These are phyloP conservation scores for Drosophila bifasciata DNA, from an alignment of 1,140 invertebrate species.

Conservation along the genomic window DNA sequence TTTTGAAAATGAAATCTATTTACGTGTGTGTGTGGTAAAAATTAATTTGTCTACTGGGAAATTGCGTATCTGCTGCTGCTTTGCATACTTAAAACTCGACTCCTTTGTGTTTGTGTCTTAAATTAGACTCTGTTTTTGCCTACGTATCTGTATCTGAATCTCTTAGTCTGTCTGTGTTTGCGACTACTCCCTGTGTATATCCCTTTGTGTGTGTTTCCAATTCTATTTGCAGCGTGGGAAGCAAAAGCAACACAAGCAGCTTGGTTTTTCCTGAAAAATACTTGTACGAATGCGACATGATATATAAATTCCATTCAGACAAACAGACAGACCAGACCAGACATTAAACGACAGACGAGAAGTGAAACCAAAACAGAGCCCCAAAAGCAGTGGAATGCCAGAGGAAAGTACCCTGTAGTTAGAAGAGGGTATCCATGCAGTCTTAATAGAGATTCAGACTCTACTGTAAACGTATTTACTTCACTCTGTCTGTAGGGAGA, in stretches of 20 bases:
- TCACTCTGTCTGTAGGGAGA: too few species aligned
- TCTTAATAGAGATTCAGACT: too few species aligned
- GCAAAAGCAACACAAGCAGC: too few species aligned
- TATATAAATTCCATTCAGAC: conserved; percentile 32
- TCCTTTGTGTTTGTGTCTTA: conserved; percentile 29
- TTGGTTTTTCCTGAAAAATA: conserved; percentile 32
- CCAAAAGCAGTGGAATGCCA: too few species aligned
- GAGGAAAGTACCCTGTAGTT: too few species aligned
- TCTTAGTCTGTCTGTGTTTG: background rate
- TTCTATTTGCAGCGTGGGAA: too few species aligned
- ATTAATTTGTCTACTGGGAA: conserved; percentile 29
- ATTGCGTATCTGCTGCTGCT: conserved; percentile 23
- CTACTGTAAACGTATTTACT: too few species aligned
- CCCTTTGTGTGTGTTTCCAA: too few species aligned
- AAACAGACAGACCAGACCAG: background rate
- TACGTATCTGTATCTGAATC: background rate
- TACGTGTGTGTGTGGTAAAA: background rate
- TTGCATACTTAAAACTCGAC: conserved; percentile 27
- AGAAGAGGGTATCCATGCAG: too few species aligned
- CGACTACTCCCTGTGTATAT: too few species aligned
- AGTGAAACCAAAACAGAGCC: conserved; percentile 18
- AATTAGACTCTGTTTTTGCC: conserved; percentile 33
- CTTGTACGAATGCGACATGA: conserved; percentile 44
- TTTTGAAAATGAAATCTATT: background rate
- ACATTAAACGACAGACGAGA: conserved; percentile 23